A percentile compares a stretch with the other conserved stretches of the same genome.
These are phyloP conservation scores for Nymphalis polychloros DNA, from an alignment of 2,888 invertebrate species.

Conservation along the genomic window DNA sequence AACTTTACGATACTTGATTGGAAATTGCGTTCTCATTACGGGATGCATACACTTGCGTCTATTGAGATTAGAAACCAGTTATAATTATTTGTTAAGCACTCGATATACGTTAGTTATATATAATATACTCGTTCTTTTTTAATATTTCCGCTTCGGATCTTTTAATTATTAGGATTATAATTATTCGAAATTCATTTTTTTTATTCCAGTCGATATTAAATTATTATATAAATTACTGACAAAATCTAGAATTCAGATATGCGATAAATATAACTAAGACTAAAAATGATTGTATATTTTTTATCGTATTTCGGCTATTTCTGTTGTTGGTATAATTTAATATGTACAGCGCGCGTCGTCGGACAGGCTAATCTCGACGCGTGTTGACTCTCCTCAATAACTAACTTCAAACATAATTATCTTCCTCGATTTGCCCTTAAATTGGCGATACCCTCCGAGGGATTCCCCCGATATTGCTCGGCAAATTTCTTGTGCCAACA, in stretches of 20 bases:
- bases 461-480: slow-evolving; percentile 68
- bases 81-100: no score
- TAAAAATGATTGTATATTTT: no score
- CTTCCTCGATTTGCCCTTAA: slow-evolving; percentile 77
- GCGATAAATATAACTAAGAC: no score
- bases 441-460: slow-evolving; percentile 73
- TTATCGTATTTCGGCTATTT: background rate
- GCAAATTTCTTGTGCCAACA: slow-evolving; percentile 81
- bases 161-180: no score
- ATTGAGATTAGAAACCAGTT: background rate
- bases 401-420: slow-evolving; percentile 82
- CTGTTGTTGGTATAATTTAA: slow-evolving; percentile 1
- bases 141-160: no score
- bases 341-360: slow-evolving; percentile 17
- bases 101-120: no score
- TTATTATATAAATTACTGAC: no score
- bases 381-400: slow-evolving; percentile 77
- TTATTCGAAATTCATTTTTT: no score
- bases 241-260: no score
- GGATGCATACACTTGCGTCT: background rate
- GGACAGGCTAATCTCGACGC: slow-evolving; percentile 59
- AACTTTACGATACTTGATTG: slow-evolving; percentile 5
- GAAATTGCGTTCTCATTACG: background rate
- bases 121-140: no score
- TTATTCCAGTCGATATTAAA: no score